Conservation (phyloP, 2,113 vertebrate genomes). For the Vimba vimba region DNA sequence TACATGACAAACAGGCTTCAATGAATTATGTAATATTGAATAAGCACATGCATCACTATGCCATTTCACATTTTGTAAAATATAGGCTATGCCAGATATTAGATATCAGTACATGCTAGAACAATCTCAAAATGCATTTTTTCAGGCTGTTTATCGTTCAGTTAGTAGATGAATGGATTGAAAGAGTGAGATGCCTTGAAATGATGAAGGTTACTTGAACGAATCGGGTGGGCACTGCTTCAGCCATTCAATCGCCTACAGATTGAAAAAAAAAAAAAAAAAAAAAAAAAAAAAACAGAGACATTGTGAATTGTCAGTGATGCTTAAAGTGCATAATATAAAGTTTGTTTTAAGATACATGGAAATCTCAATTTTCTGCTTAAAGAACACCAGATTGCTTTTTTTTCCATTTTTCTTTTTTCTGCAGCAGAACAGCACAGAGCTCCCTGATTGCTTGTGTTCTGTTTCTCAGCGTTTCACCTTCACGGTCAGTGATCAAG, state of each 20-base stretch:
- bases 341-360: not conserved
- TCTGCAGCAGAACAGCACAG: not conserved
- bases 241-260: not conserved
- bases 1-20: too few species aligned
- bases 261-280: too few species aligned
- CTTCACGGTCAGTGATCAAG: constrained; percentile 22
- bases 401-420: not conserved
- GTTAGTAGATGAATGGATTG: constrained; percentile 11
- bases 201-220: not conserved
- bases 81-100: not conserved
- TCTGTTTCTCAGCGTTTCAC: not conserved
- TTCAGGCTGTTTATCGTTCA: not conserved
- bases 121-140: not conserved
- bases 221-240: not conserved
- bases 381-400: not conserved
- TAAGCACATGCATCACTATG: not conserved
- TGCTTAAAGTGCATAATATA: not conserved
- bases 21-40: too few species aligned
- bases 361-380: constrained; percentile 4
- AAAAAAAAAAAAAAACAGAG: not conserved
- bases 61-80: not conserved
- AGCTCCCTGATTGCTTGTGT: constrained; percentile 3
- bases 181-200: not conserved
- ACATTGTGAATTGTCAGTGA: not conserved
- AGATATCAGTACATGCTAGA: too few species aligned